A percentile compares a stretch with the other conserved stretches of the same genome.
Conservation (phyloP, 2,113 vertebrate genomes). For the Ameiurus melas region DNA sequence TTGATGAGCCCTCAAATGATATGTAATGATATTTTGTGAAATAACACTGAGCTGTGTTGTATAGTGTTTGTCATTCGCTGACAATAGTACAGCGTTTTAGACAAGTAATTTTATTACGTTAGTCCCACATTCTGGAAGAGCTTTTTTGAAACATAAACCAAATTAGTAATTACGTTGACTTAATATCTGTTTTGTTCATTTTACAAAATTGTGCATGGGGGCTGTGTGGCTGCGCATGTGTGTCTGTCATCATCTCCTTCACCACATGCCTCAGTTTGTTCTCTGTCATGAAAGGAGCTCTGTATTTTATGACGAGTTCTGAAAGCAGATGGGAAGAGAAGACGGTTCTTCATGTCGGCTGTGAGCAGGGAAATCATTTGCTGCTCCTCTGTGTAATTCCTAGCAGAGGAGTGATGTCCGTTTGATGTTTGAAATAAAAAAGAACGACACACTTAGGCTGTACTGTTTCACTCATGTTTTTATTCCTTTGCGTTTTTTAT, state of each 20-base stretch:
- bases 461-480: constrained; percentile 13
- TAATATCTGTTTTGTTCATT: background rate
- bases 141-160: constrained; percentile 8
- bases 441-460: background rate
- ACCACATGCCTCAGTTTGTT: constrained; percentile 20
- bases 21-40: constrained; percentile 4
- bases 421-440: constrained; percentile 58
- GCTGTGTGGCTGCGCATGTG: background rate
- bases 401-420: constrained; percentile 40
- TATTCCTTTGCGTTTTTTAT: background rate
- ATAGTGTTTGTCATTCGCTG: background rate
- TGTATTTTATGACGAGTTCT: constrained; percentile 26
- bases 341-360: constrained; percentile 9
- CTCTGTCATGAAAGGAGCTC: constrained; percentile 22
- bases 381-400: constrained; percentile 14
- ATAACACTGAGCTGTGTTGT: background rate
- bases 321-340: constrained; percentile 38
- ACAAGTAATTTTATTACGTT: background rate
- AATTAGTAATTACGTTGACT: background rate
- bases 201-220: constrained; percentile 43
- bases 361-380: constrained; percentile 53
- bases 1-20: constrained; percentile 12
- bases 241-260: background rate
- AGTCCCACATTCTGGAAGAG: background rate
- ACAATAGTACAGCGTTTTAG: background rate